Percentiles rank a stretch among this genome's conserved stretches.
These are phyloP conservation scores for Rhincodon typus DNA, from an alignment of 2,797 vertebrate species.

Conservation along the genomic window DNA sequence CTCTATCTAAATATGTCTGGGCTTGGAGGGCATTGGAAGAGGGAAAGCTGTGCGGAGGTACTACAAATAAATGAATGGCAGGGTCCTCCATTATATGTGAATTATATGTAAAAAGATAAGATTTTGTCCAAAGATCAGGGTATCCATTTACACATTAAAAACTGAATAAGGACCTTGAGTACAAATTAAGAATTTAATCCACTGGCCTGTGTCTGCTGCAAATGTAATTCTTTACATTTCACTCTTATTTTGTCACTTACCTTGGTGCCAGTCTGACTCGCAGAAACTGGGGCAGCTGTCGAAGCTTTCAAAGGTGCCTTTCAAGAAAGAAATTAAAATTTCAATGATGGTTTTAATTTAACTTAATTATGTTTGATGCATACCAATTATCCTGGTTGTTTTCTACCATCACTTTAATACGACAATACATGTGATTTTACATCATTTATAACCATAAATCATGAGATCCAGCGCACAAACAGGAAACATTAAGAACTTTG, in stretches of 20 bases:
- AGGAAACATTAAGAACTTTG: neutral
- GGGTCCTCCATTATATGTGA: neutral
- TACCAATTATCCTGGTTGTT: neutral
- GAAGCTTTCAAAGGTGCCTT: constrained; percentile 29
- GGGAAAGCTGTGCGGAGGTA: neutral
- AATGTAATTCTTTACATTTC: neutral
- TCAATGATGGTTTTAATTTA: neutral
- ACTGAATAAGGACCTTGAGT: neutral
- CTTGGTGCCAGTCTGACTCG: neutral
- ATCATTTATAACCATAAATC: neutral
- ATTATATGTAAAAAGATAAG: neutral
- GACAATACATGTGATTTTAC: neutral
- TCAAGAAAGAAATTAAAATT: neutral
- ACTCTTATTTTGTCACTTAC: constrained; percentile 23
- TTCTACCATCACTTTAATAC: neutral
- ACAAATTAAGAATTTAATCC: neutral
- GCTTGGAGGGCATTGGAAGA: neutral
- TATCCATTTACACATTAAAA: neutral
- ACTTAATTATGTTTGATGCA: neutral
- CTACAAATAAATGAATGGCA: neutral
- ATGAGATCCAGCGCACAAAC: neutral
- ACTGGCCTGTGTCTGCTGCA: neutral
- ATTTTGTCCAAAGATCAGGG: neutral
- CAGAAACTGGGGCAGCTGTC: constrained; percentile 1
- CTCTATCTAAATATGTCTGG: too few relatives aligned